Evolutionary conservation across 53 echinoderm and acorn worm species (phyloP), one percentile per base, ranked within the genome.

Genomic region (Apostichopus leukothele): DNA sequence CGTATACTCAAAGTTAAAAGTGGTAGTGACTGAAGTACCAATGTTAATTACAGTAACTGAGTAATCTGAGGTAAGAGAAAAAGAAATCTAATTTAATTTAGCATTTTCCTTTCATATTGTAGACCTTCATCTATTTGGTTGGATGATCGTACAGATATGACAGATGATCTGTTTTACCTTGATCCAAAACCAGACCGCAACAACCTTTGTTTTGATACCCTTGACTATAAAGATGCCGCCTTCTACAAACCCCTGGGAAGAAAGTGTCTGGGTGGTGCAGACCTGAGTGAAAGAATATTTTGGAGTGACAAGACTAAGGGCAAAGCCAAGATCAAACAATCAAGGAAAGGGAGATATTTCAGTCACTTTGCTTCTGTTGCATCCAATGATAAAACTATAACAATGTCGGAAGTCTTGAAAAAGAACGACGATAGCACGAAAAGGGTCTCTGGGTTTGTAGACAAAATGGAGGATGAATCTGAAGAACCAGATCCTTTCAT

Each of bases 131-230:
- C 92, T 16, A 87, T 91, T 18, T 95, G 95, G 95, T 74, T 95
- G 12, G 95, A 95, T 90, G 95, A 95, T 51, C 67, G 89, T 51
- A 87, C 76, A 27, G 81, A 76, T 27, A 9, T 59, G 6, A 78
- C 88, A 7, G 76, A 52, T 14, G 92, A 86, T 4, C 88, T 83
- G 1, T 96, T 91, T 51, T 88, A 83, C 73, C 55, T 95, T 14
- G 97, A 96, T 87, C 91, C 86, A 7, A 95, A 94, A 86, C 51
- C 90, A 25, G 93, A 97, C 86, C 86, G 75, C 75, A 94, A 94
- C 90, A 97, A 97, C 51, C 91, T 97, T 7, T 91, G 95, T 83
- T 95, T 97, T 86, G 92, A 95, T 60, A 89, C 92, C 51, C 89
- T 97, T 5, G 87, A 97, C 90, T 92, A 91, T 86, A 93, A 90